Conservation (phyloP, 2,113 vertebrate species). For the Sylvia atricapilla region DNA sequence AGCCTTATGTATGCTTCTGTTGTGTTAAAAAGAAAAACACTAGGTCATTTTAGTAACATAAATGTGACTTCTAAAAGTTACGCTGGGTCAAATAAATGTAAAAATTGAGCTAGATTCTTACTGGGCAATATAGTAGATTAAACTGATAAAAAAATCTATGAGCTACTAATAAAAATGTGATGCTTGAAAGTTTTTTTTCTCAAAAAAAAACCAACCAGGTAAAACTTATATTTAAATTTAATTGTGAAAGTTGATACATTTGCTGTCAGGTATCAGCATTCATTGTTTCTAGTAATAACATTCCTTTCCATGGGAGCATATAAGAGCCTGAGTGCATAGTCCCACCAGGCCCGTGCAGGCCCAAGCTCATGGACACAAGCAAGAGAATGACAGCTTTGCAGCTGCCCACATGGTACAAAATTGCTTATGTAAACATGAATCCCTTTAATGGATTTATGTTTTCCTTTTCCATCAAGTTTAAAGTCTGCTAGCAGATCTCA, state of each 20-base stretch:
- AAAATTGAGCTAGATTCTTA: neutral
- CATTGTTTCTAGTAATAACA: neutral
- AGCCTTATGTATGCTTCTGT: neutral
- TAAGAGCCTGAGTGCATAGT: too few relatives aligned
- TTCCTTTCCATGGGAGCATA: neutral
- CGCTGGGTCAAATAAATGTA: neutral
- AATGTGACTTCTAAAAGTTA: neutral
- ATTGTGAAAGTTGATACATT: neutral
- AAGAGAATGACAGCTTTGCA: neutral
- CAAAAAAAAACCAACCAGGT: neutral
- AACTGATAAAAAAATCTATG: neutral
- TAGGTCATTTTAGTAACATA: neutral
- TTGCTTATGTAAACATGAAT: neutral
- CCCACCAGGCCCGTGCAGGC: neutral
- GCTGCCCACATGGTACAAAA: neutral
- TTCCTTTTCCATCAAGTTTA: neutral
- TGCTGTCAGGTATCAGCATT: neutral
- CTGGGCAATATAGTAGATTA: neutral
- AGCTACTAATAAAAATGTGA: neutral
- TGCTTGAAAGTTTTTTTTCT: neutral
- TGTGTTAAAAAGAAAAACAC: neutral
- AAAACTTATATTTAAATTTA: neutral
- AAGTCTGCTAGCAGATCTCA: neutral
- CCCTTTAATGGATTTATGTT: neutral
- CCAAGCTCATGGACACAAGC: neutral